Percentiles rank a stretch among this genome's conserved stretches.
Conservation (phyloP, 2,113 vertebrate species). For the Cyphomyrus discorhynchus region DNA sequence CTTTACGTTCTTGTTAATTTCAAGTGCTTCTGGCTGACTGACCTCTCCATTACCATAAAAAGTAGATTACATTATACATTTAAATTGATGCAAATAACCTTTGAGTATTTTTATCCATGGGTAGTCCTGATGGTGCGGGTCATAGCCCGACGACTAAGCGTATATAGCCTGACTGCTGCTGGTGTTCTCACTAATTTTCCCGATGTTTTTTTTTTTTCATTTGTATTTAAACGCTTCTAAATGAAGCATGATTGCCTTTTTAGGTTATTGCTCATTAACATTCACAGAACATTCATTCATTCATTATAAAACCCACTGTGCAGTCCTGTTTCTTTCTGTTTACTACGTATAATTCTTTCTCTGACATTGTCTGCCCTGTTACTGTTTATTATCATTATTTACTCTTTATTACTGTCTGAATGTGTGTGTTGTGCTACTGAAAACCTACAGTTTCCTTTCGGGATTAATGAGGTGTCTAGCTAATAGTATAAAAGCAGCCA, state of each 20-base stretch:
- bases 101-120: not conserved
- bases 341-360: not conserved
- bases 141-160: not conserved
- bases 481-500: not conserved
- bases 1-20: not conserved
- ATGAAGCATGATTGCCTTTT: not conserved
- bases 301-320: not conserved
- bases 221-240: not conserved
- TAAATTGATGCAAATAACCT: constrained; percentile 16
- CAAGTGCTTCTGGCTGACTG: constrained; percentile 1
- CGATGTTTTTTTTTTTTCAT: not conserved
- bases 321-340: not conserved
- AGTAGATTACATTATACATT: constrained; percentile 6
- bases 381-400: not conserved
- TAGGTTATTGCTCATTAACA: not conserved
- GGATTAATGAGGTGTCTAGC: not conserved
- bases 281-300: not conserved
- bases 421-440: not conserved
- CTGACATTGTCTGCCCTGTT: not conserved
- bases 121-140: not conserved
- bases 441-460: not conserved
- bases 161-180: not conserved
- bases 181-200: not conserved
- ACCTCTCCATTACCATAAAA: constrained; percentile 15
- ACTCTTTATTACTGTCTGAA: not conserved